phyloP scores from a whole-genome alignment of 2,797 vertebrate genomes.

The Taenioides sp. region DNA sequence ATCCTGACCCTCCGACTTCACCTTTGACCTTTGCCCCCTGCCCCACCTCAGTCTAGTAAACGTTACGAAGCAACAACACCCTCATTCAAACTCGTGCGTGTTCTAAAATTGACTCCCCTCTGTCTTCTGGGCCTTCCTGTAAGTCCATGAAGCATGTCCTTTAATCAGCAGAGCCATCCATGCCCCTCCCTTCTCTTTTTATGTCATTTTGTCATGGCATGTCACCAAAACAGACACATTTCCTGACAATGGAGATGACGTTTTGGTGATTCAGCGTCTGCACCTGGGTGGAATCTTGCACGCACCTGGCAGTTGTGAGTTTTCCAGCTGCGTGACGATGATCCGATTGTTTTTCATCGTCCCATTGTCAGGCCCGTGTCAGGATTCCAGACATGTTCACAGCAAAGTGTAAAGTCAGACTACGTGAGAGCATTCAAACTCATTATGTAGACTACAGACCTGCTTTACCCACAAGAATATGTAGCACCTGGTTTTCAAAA shows the following conservation, averaged over 20 bases:
- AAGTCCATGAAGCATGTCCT: constrained; percentile 17
- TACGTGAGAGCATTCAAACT: neutral
- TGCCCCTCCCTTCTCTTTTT: constrained; percentile 3
- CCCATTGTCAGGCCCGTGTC: constrained; percentile 15
- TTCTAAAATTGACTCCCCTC: constrained; percentile 9
- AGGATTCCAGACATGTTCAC: constrained; percentile 6
- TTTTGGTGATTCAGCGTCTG: constrained; percentile 37
- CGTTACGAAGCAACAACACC: constrained; percentile 13
- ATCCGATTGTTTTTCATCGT: constrained; percentile 31
- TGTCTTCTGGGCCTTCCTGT: constrained; percentile 27
- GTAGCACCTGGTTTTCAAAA: neutral
- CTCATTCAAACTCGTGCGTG: constrained; percentile 18
- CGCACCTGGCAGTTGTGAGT: constrained; percentile 57
- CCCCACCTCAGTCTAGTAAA: constrained; percentile 24
- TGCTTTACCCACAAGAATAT: neutral
- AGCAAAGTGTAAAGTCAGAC: constrained; percentile 1
- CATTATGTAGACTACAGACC: neutral
- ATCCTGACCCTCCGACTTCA: constrained; percentile 41
- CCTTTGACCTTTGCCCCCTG: constrained; percentile 10
- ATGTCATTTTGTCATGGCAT: constrained; percentile 21
- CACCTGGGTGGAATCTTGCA: constrained; percentile 56
- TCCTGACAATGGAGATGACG: neutral
- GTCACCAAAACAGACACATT: constrained; percentile 7
- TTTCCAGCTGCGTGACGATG: constrained; percentile 28
- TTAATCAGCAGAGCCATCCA: constrained; percentile 21